Base-by-base conservation (phyloP, 2,888 invertebrate species). In the Poecilus cupreus region DNA sequence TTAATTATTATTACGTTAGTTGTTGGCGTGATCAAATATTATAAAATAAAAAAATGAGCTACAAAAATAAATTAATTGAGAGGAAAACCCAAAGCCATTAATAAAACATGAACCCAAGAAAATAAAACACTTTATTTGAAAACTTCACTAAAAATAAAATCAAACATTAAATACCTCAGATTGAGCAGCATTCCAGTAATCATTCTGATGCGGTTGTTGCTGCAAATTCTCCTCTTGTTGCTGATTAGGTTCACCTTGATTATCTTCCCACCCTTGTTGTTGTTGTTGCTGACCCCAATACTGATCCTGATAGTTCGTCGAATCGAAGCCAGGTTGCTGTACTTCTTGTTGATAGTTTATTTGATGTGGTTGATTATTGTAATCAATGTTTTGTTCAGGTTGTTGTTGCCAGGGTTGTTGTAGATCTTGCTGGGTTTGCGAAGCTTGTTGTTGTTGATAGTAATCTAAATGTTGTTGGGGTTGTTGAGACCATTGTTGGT, bases 141-240 rank as follows among this genome's bases (percentile, higher is more conserved):
- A n/a, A n/a, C n/a, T n/a, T n/a, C n/a, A n/a, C n/a, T n/a, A n/a
- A n/a, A n/a, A 32, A 2, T 32, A 13, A 68, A 64, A 68, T 68
- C 18, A 68, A 32, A 32, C 18, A 18, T 37, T 37, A 68, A 18
- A 37, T 86, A 89, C 89, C 89, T 89, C 89, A 84, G 84, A 82
- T 81, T 87, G 87, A 88, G 88, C 86, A 84, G 72, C 86, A 84
- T 85, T 85, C 84, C 87, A 87, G 83, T 88, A 88, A 80, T 87
- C 86, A 83, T n/a, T n/a, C n/a, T 83, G 86, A 22, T 78, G 82
- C 32, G 82, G 64, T 37, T 86, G 87, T 78, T 87, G 86, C 22
- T 85, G 82, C 24, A 82, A 70, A 16, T 24, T 76, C 43, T 82
- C 86, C 54, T 86, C 86, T 43, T 85, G 82, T 18, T 86, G 85